Percentiles rank a stretch among this genome's conserved stretches.
Conservation (phyloP, 2,888 invertebrate genomes). For the Mesopsocus fuscifrons region DNA sequence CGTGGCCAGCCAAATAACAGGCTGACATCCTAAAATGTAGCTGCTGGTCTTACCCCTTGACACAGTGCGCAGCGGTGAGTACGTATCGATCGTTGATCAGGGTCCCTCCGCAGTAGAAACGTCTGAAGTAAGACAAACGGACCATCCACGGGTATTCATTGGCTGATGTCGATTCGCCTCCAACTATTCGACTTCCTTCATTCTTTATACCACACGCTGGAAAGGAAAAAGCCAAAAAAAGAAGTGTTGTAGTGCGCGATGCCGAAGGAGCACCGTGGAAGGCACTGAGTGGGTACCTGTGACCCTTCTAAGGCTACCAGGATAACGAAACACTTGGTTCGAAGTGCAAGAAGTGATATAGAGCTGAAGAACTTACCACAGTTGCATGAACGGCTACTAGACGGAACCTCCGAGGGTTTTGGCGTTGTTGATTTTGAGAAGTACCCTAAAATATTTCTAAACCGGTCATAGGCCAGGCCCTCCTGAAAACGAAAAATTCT, state of each 20-base stretch:
- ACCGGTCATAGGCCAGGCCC: background rate
- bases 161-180: constrained; percentile 50
- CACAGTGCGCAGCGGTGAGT: constrained; percentile 74
- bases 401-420: constrained; percentile 27
- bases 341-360: too few relatives aligned
- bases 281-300: constrained; percentile 16
- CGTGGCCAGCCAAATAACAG: too few relatives aligned
- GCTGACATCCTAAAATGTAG: too few relatives aligned
- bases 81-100: constrained; percentile 77
- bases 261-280: background rate
- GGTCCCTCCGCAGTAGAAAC: constrained; percentile 79
- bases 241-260: background rate
- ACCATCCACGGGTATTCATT: constrained; percentile 86
- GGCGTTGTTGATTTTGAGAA: constrained; percentile 43
- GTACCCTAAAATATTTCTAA: too few relatives aligned
- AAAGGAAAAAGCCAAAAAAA: constrained; percentile 15
- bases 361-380: constrained; percentile 60
- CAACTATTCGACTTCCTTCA: constrained; percentile 64
- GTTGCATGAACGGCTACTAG: constrained; percentile 34
- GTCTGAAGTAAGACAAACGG: constrained; percentile 64
- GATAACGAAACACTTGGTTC: too few relatives aligned
- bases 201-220: constrained; percentile 68
- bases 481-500: constrained; percentile 1
- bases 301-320: too few relatives aligned
- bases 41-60: constrained; percentile 70